Base-by-base conservation (phyloP, 2,888 invertebrate genomes). In the Anoncus sp. region DNA sequence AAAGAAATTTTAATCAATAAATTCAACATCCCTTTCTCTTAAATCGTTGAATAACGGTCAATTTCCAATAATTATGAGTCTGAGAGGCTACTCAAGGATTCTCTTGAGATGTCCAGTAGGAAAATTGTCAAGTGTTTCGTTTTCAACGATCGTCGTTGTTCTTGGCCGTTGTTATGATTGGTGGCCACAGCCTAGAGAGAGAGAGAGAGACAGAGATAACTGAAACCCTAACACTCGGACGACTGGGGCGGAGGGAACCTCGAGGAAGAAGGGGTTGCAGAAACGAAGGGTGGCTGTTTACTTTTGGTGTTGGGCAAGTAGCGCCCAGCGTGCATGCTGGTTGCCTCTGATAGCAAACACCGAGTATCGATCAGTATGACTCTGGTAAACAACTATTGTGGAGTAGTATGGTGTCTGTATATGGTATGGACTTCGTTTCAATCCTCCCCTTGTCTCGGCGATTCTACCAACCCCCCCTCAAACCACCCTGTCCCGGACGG, bases 331-430 rank as follows among this genome's bases (percentile, higher is more conserved):
- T 88, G 86, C 87, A 90, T 90, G 88, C 87, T 88, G 87, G 85
- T 87, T 88, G 87, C 86, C 87, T 89, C 86, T 88, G 89, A 89
- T 90, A 87, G 89, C 90, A 90, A 90, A 90, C 90, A 90, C 86
- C 83, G 86, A 87, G 87, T 91, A 90, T 90, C 90, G 91, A 91
- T 90, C 90, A 89, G 90, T 89, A 88, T 89, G 87, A 88, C 89
- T 90, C 87, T 87, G 88, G 90, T 90, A 90, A 91, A 90, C 90
- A 90, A 90, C 88, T 87, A 90, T 89, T 90, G 90, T 87, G 83
- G 85, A 87, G 85, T 87, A 87, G 87, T 86, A 87, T 86, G 85
- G 87, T 62, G 60, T 49, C 24, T 51, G 49, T 51, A 51, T 86
- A 85, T 82, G 85, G 86, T 87, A 86, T 88, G 85, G 87, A 86